Base-by-base conservation (phyloP, 2,797 vertebrate species). In the Cyclopterus lumpus region DNA sequence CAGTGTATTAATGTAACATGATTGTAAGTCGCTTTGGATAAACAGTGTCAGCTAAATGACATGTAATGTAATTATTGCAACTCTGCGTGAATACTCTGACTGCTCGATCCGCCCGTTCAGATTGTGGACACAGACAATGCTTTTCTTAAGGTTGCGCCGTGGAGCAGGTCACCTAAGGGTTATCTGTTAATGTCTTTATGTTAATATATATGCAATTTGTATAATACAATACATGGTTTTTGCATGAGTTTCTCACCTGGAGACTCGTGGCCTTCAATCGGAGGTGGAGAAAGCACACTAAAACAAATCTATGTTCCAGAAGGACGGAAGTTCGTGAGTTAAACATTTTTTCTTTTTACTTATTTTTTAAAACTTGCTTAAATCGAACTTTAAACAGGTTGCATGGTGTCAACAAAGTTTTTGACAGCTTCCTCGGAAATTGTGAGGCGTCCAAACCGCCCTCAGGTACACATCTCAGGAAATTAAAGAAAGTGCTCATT, bases 61-160 rank as follows among this genome's bases (percentile, higher is more conserved):
- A n/a, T n/a, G n/a, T n/a, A n/a, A n/a, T n/a, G n/a, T n/a, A n/a
- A n/a, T n/a, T n/a, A n/a, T n/a, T n/a, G n/a, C n/a, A n/a, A n/a
- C n/a, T 71, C 30, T 55, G 36, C 30, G 11, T 38, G 32, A 61
- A 48, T 67, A 15, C 26, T 40, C 1, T 49, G 15, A 70, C 67
- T 63, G 42, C 59, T 68, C 11, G 26, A 36, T 64, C 14, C 14
- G 32, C 16, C 12, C 24, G 6, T 60, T 28, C 30, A 32, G 28
- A 61, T 30, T 67, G 14, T 75, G 11, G 51, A 8, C 32, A 16
- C 9, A 15, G 57, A 72, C 32, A 49, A 20, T 73, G 71, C 58
- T 20, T 63, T 40, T 34, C 22, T 53, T 34, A 66, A 67, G 75
- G 68, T 68, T 4, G 4, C 38, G 54, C 34, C 18, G 28, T 18